Conservation (phyloP, 2,113 vertebrate genomes). For the Chamaetylas fuelleborni region DNA sequence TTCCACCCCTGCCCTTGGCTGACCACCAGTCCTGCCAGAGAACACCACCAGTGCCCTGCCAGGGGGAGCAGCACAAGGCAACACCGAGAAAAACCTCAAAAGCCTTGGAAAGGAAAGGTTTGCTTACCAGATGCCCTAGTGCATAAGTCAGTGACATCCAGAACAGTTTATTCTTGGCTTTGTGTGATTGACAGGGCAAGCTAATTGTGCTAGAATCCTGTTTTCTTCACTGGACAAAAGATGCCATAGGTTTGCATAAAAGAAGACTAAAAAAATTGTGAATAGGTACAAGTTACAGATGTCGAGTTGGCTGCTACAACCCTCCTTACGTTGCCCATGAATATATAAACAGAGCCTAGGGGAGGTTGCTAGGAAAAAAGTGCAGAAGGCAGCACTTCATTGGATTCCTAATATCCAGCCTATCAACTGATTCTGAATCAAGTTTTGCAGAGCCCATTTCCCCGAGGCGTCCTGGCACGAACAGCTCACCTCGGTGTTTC, state of each 20-base stretch:
- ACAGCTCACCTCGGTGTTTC: background rate
- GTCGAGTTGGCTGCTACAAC: background rate
- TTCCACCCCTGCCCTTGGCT: background rate
- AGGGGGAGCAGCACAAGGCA: background rate
- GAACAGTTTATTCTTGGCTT: background rate
- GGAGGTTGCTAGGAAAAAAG: background rate
- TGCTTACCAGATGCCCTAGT: background rate
- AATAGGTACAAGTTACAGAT: background rate
- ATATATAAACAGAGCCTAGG: background rate
- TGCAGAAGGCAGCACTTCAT: background rate
- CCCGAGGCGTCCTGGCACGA: accelerated
- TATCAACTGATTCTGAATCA: background rate
- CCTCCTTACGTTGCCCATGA: background rate
- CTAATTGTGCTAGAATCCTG: background rate
- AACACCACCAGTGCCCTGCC: accelerated
- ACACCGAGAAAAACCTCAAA: background rate
- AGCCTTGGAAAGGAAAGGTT: accelerated
- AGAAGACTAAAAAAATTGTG: background rate
- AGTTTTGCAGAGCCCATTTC: background rate
- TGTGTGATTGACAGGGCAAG: background rate
- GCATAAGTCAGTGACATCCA: background rate
- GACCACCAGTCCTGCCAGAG: background rate
- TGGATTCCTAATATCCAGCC: background rate
- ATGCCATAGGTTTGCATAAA: background rate
- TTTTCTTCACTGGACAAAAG: background rate